These are phyloP conservation scores for Brachypalpus laphriformis DNA, from an alignment of 2,888 invertebrate genomes.

Conservation along the genomic window DNA sequence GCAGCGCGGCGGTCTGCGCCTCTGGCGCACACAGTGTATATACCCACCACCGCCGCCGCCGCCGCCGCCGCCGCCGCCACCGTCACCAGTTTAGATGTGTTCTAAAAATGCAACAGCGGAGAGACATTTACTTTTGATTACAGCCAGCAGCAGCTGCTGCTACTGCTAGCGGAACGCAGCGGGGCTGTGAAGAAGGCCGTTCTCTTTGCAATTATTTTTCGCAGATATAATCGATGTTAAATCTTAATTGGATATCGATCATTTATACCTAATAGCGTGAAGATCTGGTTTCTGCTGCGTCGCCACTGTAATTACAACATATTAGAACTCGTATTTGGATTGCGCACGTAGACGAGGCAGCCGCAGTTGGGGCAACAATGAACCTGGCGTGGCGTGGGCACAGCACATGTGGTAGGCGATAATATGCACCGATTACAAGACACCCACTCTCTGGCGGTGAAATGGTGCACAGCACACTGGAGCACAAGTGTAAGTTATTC, in stretches of 20 bases:
- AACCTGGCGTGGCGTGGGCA: constrained; percentile 16
- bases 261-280: constrained; percentile 73
- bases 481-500: constrained; percentile 36
- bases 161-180: background rate
- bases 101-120: constrained; percentile 51
- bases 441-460: constrained; percentile 64
- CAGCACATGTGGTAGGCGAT: constrained; percentile 61
- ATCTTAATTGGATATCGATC: constrained; percentile 74
- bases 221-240: constrained; percentile 73
- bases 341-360: background rate
- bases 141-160: constrained; percentile 1
- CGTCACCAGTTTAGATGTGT: constrained; percentile 52
- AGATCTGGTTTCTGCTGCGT: constrained; percentile 73
- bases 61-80: constrained; percentile 9
- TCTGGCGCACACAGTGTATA: constrained; percentile 19
- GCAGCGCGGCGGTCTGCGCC: constrained; percentile 27
- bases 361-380: constrained; percentile 14
- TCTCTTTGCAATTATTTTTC: constrained; percentile 73
- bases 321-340: constrained; percentile 72
- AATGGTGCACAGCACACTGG: constrained; percentile 13
- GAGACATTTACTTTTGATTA: constrained; percentile 67
- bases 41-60: constrained; percentile 4
- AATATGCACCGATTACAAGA: constrained; percentile 61
- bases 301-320: constrained; percentile 71
- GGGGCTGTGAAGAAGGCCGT: constrained; percentile 65